Conservation (phyloP, 1,140 invertebrate genomes). For the Notospermus geniculatus region DNA sequence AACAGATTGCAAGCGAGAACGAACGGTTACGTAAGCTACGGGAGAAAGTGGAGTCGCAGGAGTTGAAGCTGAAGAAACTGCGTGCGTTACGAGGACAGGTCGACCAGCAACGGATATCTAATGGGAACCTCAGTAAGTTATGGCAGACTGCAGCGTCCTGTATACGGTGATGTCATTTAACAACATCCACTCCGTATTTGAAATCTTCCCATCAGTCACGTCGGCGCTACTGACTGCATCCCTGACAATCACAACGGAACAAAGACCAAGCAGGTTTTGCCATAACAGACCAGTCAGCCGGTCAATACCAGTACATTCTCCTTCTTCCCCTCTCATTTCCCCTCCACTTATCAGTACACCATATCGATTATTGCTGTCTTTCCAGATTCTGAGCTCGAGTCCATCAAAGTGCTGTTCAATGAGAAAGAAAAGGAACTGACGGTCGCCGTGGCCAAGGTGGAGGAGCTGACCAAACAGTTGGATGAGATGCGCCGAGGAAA, state of each 20-base stretch:
- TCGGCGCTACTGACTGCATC: too few relatives aligned
- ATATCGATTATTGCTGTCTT: too few relatives aligned
- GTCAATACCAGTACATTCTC: too few relatives aligned
- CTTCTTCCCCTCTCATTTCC: too few relatives aligned
- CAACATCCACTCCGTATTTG: too few relatives aligned
- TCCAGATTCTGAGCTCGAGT: slow-evolving; percentile 88
- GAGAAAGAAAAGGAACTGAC: slow-evolving; percentile 96
- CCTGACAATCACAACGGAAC: too few relatives aligned
- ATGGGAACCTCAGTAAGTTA: slow-evolving; percentile 87
- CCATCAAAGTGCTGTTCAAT: slow-evolving; percentile 91
- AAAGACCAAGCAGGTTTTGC: too few relatives aligned
- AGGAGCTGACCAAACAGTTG: slow-evolving; percentile 88
- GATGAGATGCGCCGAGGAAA: slow-evolving; percentile 74
- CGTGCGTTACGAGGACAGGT: slow-evolving; percentile 87
- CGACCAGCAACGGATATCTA: slow-evolving; percentile 84
- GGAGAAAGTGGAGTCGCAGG: slow-evolving; percentile 89
- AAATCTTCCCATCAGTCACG: too few relatives aligned
- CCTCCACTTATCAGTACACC: too few relatives aligned
- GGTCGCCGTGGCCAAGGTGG: slow-evolving; percentile 90
- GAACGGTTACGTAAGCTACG: slow-evolving; percentile 80
- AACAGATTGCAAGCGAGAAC: slow-evolving; percentile 81
- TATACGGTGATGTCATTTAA: too few relatives aligned
- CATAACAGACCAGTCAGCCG: too few relatives aligned
- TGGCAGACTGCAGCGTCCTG: not conserved
- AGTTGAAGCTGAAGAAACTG: slow-evolving; percentile 86